Percentiles rank a stretch among this genome's conserved stretches.
phyloP scores from a whole-genome alignment of 37 sponge, comb jelly and placozoan genomes.

The Amphimedon queenslandica region DNA sequence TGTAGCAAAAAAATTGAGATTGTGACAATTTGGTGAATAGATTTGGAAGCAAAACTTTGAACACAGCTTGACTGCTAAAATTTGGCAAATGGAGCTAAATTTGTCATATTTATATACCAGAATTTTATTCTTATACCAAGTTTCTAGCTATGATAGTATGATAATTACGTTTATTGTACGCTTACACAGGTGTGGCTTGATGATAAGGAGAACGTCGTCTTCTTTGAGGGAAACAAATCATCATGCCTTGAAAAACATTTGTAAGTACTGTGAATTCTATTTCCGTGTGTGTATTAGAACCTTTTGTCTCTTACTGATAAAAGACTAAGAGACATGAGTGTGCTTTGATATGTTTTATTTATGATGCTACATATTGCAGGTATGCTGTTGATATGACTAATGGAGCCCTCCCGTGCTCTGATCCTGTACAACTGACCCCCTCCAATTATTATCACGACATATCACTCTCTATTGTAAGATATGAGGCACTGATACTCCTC shows the following conservation, averaged over 20 bases:
- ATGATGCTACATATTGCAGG: not conserved
- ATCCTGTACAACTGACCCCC: slow-evolving; percentile 40
- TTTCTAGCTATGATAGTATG: too few relatives aligned
- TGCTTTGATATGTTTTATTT: too few relatives aligned
- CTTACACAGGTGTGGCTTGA: slow-evolving; percentile 71
- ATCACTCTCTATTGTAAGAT: slow-evolving; percentile 36
- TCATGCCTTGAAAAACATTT: slow-evolving; percentile 68
- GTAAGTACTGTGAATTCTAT: slow-evolving; percentile 29
- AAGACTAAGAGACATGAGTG: too few relatives aligned
- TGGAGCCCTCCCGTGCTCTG: not conserved
- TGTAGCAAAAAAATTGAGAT: too few relatives aligned
- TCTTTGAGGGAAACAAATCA: slow-evolving; percentile 51
- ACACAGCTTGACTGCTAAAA: too few relatives aligned
- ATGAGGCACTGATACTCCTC: not conserved
- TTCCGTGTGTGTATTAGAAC: not conserved
- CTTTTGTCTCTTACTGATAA: too few relatives aligned
- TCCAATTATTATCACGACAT: slow-evolving; percentile 46
- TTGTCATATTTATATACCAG: not conserved
- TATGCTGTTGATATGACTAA: slow-evolving; percentile 28
- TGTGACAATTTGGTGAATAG: too few relatives aligned
- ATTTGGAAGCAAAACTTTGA: too few relatives aligned
- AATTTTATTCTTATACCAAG: not conserved
- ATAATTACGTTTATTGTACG: too few relatives aligned
- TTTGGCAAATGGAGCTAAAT: too few relatives aligned
- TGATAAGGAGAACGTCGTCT: slow-evolving; percentile 36